Base-by-base conservation (phyloP, 2,113 vertebrate genomes). In the Callopanchax toddi region DNA sequence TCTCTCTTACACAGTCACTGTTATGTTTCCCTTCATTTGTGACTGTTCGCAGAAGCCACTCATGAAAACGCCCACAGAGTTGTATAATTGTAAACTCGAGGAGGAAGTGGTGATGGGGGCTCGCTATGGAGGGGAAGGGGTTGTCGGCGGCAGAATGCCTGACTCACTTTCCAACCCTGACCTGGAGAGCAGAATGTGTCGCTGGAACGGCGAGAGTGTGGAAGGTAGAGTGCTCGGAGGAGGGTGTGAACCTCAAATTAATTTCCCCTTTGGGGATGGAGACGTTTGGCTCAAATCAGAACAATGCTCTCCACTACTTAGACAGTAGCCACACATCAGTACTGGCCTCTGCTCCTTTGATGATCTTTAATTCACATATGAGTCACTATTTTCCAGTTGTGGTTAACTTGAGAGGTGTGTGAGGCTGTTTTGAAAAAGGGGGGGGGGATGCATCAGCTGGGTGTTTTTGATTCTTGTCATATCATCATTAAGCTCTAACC, bases 151-250 rank as follows among this genome's bases (percentile, higher is more conserved):
- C 56, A 83, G 74, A 70, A 70, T 78, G 55, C 57, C 74, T 91
- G 89, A 92, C 84, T 90, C 86, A 91, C 44, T 85, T 90, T 89
- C 85, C 83, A 78, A 70, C 77, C 76, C 67, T 51, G 60, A 60
- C 37, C 56, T 18, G 53, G 52, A 72, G 46, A 58, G n/a, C 7
- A 20, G 22, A 67, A 51, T 23, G 29, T 16, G 18, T 36, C 37
- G 11, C n/a, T 52, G 52, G 55, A 23, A 18, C 17, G 36, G 3
- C 21, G 29, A 40, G 12, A 20, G 22, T 62, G 11, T 68, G n/a
- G 51, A 8, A 29, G 10, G 11, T n/a, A 32, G 29, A 48, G 34
- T 67, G 48, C 17, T 3, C 22, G 15, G 5, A 42, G 23, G 66
- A 42, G 32, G 55, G 45, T 54, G 49, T 58, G 6, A 57, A 60